These are phyloP conservation scores for Oreochromis spilurus DNA, from an alignment of 2,113 vertebrate species.

Conservation along the genomic window DNA sequence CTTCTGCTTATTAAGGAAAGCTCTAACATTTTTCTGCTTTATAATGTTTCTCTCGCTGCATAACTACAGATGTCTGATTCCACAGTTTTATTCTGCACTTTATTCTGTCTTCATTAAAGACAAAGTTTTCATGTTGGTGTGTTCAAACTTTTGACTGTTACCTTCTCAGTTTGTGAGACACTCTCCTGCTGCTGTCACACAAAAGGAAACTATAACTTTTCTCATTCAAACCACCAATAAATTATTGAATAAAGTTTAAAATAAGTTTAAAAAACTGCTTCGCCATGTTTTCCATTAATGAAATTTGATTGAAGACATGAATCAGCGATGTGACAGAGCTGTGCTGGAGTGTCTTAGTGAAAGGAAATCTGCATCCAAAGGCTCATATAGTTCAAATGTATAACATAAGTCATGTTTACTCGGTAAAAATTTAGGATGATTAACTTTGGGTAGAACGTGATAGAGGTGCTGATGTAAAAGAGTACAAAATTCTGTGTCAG, in stretches of 20 bases:
- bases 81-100: background rate
- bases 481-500: background rate
- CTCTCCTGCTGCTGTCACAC: background rate
- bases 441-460: background rate
- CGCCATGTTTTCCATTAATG: fast-evolving
- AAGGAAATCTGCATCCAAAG: background rate
- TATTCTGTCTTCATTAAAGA: background rate
- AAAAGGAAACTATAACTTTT: background rate
- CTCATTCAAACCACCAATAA: background rate
- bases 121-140: background rate
- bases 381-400: background rate
- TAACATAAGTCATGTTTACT: fast-evolving
- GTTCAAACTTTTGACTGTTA: background rate
- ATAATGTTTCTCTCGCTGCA: background rate
- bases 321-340: fast-evolving
- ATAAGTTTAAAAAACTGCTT: background rate
- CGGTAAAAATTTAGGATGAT: fast-evolving
- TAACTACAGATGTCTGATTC: background rate
- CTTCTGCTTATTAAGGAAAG: background rate
- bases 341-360: background rate
- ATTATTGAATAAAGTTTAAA: background rate
- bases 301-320: fast-evolving
- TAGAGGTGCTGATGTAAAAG: background rate
- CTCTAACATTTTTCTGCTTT: background rate
- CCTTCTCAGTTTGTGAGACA: background rate